A percentile compares a stretch with the other conserved stretches of the same genome.
Conservation (phyloP, 1,140 invertebrate genomes). For the Eupristina koningsbergeri region DNA sequence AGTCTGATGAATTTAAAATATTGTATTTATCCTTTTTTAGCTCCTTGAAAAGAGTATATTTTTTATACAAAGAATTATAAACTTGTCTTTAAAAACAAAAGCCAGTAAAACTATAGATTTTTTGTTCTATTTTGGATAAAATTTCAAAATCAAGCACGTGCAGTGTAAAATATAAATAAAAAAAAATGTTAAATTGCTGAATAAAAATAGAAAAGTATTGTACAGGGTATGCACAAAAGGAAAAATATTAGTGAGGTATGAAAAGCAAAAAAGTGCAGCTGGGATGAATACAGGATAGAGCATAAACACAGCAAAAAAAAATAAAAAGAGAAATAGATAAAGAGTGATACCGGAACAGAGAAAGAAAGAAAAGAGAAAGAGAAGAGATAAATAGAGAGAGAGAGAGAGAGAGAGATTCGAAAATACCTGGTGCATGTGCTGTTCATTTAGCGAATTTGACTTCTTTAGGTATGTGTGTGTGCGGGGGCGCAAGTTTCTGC, state of each 20-base stretch:
- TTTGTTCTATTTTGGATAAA: not conserved
- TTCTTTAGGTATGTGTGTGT: conserved; percentile 51
- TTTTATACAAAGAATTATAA: conserved; percentile 3
- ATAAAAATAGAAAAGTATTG: not conserved
- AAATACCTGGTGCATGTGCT: conserved; percentile 50
- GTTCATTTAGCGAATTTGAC: conserved; percentile 57
- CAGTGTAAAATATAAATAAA: conserved; percentile 26
- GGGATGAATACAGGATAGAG: not conserved
- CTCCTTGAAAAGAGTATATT: not conserved
- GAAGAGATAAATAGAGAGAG: conserved; percentile 54
- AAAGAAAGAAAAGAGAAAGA: not conserved
- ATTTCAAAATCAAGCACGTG: not conserved
- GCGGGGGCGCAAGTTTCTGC: not conserved
- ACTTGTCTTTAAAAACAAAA: conserved; percentile 14
- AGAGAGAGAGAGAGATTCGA: conserved; percentile 39
- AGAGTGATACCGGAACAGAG: too few species aligned
- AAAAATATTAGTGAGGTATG: not conserved
- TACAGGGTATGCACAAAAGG: not conserved
- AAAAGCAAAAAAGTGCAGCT: not conserved
- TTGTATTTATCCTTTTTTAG: not conserved
- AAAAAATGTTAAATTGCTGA: not conserved
- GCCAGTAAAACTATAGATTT: not conserved
- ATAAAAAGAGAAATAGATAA: too few species aligned
- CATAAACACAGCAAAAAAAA: not conserved
- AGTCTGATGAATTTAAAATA: not conserved